Conservation (phyloP, 2,888 invertebrate species). For the Himalopsyche japonica region DNA sequence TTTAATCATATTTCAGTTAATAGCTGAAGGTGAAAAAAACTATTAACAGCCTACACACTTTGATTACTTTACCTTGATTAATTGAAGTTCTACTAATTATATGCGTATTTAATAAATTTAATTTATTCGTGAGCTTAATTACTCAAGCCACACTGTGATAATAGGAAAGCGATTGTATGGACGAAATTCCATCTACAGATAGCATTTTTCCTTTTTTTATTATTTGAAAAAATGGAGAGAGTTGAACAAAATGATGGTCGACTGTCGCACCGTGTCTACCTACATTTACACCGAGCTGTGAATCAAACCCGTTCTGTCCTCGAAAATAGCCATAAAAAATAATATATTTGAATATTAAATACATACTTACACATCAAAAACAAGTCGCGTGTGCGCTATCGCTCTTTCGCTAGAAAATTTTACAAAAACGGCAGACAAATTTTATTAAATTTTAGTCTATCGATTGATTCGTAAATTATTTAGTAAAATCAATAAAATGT, state of each 20-base stretch:
- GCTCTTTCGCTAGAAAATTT: not conserved
- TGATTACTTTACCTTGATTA: no score
- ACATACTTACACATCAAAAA: conserved; percentile 4
- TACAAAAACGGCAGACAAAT: not conserved
- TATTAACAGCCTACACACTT: no score
- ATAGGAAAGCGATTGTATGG: no score
- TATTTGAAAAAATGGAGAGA: not conserved
- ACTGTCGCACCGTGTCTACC: conserved; percentile 5
- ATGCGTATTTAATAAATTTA: no score
- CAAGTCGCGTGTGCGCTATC: not conserved
- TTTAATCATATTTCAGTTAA: no score
- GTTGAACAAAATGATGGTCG: not conserved
- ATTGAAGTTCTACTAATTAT: no score
- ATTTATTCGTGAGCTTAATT: no score
- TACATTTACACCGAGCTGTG: conserved; percentile 15
- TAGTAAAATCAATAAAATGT: no score
- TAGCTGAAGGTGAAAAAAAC: no score
- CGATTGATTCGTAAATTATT: not conserved
- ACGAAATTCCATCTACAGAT: no score
- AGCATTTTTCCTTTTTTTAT: not conserved
- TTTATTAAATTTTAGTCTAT: not conserved
- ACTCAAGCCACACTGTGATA: no score
- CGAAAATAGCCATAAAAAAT: conserved; percentile 20
- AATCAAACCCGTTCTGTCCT: conserved; percentile 27
- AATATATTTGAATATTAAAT: conserved; percentile 15